Evolutionary conservation across 2,888 invertebrate genomes (phyloP).

Genomic region (Cotesia congregata): DNA sequence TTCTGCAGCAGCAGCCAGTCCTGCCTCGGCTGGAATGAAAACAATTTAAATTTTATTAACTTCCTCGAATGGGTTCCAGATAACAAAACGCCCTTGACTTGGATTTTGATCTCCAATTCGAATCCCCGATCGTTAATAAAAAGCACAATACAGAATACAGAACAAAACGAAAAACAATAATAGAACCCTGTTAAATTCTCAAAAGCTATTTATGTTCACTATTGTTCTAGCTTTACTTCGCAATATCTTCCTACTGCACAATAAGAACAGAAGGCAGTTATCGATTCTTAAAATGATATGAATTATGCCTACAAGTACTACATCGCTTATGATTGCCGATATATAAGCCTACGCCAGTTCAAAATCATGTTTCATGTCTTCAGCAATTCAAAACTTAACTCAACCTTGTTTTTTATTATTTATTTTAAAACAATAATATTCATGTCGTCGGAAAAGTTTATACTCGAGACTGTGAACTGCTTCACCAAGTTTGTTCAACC

Average conservation of each 20-base stretch:
- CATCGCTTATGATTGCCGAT: background rate
- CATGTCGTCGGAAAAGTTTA: too few species aligned
- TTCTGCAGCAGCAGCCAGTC: constrained; percentile 76
- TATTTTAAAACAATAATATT: too few species aligned
- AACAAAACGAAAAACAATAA: background rate
- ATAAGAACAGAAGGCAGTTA: background rate
- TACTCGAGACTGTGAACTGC: background rate
- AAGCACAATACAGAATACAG: too few species aligned
- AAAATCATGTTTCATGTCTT: background rate
- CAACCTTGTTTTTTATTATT: too few species aligned
- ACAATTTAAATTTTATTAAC: constrained; percentile 20
- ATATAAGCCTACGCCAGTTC: background rate
- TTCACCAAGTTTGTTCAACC: background rate
- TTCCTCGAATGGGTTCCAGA: background rate
- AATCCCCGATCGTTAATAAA: too few species aligned
- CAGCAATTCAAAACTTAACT: too few species aligned
- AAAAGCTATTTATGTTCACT: background rate
- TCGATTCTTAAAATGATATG: background rate
- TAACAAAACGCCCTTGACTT: too few species aligned
- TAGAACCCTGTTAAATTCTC: constrained; percentile 11
- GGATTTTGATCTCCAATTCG: too few species aligned
- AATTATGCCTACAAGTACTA: background rate
- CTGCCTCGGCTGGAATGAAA: constrained; percentile 71
- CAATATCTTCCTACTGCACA: too few species aligned
- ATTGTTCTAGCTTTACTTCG: background rate